These are phyloP conservation scores for Caenorhabditis imperialis DNA, from an alignment of 2,888 invertebrate genomes.

Conservation along the genomic window DNA sequence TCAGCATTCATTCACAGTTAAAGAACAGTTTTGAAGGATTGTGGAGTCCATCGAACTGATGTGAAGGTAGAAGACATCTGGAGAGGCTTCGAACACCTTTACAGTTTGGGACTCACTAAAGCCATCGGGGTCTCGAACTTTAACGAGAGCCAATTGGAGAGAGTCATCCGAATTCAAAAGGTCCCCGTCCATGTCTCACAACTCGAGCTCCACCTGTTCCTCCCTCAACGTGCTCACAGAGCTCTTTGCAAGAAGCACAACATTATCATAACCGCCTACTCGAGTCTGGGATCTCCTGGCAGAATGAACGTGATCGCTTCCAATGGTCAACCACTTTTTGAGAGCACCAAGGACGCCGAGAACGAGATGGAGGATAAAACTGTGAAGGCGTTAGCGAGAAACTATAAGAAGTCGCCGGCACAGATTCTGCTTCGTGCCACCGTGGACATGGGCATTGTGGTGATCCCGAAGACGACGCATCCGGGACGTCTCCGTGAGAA, in stretches of 20 bases:
- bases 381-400: slow-evolving; percentile 35
- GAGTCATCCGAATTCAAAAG: slow-evolving; percentile 79
- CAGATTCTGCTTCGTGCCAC: slow-evolving; percentile 45
- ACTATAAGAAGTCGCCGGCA: slow-evolving; percentile 53
- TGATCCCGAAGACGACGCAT: slow-evolving; percentile 47
- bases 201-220: slow-evolving; percentile 87
- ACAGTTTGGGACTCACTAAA: slow-evolving; percentile 84
- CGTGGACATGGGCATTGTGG: slow-evolving; percentile 45
- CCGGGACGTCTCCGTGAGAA: slow-evolving; percentile 44
- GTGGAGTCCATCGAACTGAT: slow-evolving; percentile 17
- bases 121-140: slow-evolving; percentile 90
- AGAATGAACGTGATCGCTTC: slow-evolving; percentile 35
- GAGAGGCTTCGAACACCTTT: slow-evolving; percentile 79
- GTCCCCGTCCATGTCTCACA: slow-evolving; percentile 75
- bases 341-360: slow-evolving; percentile 29
- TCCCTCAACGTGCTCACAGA: slow-evolving; percentile 84
- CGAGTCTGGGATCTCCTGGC: slow-evolving; percentile 77
- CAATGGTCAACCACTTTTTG: slow-evolving; percentile 22
- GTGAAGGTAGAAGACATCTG: slow-evolving; percentile 63
- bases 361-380: slow-evolving; percentile 43
- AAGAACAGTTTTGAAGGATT: slow-evolving; percentile 5
- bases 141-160: slow-evolving; percentile 85
- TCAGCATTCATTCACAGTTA: too few species aligned
- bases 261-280: slow-evolving; percentile 80
- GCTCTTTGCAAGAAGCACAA: slow-evolving; percentile 82